Conservation (phyloP, 2,113 vertebrate genomes). For the Pagrus major region DNA sequence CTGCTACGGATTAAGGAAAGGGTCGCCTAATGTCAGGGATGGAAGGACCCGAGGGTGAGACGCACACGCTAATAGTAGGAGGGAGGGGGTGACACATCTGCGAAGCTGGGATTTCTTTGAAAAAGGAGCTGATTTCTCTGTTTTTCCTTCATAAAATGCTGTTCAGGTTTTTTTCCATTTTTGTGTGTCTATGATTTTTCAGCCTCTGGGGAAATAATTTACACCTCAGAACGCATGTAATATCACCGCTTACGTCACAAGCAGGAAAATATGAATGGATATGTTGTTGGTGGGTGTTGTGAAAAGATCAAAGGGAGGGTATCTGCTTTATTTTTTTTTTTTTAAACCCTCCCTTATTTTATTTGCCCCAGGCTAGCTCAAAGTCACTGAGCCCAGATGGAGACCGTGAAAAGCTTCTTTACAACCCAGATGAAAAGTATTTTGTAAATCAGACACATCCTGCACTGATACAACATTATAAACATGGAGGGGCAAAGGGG, state of each 20-base stretch:
- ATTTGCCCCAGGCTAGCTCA: constrained; percentile 40
- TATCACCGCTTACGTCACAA: not conserved
- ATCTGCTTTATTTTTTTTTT: not conserved
- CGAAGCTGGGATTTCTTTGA: not conserved
- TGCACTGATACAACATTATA: not conserved
- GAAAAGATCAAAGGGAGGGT: constrained; percentile 2
- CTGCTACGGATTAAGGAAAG: constrained; percentile 42
- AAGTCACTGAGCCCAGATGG: constrained; percentile 34
- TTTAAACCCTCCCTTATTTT: not conserved
- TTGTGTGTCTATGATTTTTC: not conserved
- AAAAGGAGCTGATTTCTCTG: constrained; percentile 11
- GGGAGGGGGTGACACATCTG: not conserved
- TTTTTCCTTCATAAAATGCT: not conserved
- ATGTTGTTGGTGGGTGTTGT: not conserved
- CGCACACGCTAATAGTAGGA: not conserved
- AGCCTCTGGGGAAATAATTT: not conserved
- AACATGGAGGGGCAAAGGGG: not conserved
- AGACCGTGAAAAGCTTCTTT: not conserved
- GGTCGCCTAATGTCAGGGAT: constrained; percentile 37
- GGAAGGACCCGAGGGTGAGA: constrained; percentile 24
- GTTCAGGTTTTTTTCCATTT: not conserved
- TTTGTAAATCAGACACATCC: constrained; percentile 36
- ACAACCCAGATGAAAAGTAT: not conserved
- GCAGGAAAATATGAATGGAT: not conserved
- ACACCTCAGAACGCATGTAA: not conserved